A percentile compares a stretch with the other conserved stretches of the same genome.
Conservation (phyloP, 2,797 vertebrate genomes). For the Peromyscus eremicus region DNA sequence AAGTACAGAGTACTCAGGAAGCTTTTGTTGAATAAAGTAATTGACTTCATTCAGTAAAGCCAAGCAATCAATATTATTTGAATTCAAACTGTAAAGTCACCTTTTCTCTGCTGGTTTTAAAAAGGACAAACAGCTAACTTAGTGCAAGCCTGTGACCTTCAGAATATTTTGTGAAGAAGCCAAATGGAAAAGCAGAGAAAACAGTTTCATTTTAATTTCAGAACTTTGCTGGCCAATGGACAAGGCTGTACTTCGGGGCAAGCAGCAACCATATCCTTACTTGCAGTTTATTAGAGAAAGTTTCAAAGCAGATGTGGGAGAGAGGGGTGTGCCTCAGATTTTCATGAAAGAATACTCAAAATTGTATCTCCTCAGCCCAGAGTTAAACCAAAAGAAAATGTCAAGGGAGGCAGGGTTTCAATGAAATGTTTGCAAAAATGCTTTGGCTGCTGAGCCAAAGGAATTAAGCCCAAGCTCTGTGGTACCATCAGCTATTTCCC, state of each 20-base stretch:
- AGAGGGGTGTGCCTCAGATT: not conserved
- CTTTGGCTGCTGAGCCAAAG: not conserved
- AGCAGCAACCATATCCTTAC: not conserved
- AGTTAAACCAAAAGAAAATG: not conserved
- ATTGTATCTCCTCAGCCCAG: not conserved
- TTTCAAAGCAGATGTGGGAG: not conserved
- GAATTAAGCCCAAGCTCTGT: not conserved
- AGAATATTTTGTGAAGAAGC: not conserved
- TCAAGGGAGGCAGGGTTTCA: not conserved
- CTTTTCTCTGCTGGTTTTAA: not conserved
- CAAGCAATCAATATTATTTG: not conserved
- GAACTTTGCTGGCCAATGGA: not conserved
- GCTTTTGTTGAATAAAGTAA: not conserved
- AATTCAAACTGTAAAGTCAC: not conserved
- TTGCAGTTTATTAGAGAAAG: not conserved
- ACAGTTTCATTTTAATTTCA: not conserved
- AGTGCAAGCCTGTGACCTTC: not conserved
- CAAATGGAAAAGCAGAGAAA: not conserved
- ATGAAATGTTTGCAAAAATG: not conserved
- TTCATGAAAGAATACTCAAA: not conserved
- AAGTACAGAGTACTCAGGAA: not conserved
- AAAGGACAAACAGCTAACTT: slow-evolving; percentile 1
- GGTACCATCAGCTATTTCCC: not conserved
- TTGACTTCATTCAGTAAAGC: not conserved
- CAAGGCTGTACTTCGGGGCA: not conserved